Percentiles rank a stretch among this genome's conserved stretches.
These are phyloP conservation scores for Micropoecilia bifurca DNA, from an alignment of 2,797 vertebrate species.

Conservation along the genomic window DNA sequence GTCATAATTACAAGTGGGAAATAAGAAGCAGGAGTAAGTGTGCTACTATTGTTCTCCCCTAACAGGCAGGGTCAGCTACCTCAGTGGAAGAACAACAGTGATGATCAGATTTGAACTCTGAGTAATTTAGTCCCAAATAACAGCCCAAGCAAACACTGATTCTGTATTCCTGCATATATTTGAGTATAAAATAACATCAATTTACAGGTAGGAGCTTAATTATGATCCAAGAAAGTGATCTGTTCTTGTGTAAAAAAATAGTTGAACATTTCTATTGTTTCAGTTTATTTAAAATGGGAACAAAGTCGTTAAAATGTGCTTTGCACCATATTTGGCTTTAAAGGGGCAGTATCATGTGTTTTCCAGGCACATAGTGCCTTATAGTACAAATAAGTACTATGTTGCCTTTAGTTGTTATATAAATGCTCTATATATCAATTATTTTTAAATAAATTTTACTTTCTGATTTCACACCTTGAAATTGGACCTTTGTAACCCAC, in stretches of 20 bases:
- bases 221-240: not conserved
- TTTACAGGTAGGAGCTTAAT: not conserved
- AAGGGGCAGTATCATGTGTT: no score
- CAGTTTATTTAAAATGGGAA: no score
- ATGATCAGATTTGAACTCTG: conserved; percentile 12
- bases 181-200: not conserved
- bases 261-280: not conserved
- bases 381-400: no score
- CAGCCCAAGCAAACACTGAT: not conserved
- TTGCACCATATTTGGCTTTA: no score
- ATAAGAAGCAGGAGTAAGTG: conserved; percentile 38
- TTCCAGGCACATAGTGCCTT: no score
- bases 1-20: conserved; percentile 61
- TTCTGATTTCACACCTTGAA: no score
- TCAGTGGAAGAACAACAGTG: conserved; percentile 3
- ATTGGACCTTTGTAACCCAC: no score
- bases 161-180: not conserved
- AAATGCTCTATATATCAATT: no score
- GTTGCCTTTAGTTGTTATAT: no score
- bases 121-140: not conserved
- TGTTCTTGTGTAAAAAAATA: not conserved
- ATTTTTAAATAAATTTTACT: no score
- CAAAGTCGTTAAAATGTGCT: no score
- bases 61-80: conserved; percentile 7
- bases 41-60: conserved; percentile 35